Evolutionary conservation across 2,797 vertebrate species (phyloP).

Genomic region (Astyanax mexicanus): DNA sequence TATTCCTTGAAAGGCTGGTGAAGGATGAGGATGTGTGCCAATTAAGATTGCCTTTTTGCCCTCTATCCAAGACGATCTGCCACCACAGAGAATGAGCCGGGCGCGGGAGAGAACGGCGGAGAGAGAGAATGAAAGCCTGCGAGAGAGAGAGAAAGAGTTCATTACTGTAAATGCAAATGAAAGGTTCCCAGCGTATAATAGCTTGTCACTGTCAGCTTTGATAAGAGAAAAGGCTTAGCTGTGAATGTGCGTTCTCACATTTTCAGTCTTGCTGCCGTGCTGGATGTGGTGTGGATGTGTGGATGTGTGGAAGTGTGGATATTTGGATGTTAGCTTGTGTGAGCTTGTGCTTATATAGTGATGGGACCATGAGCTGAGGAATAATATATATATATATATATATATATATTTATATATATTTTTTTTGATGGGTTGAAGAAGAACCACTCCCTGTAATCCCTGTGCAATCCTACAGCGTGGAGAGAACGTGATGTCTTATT

Average conservation of each 20-base stretch:
- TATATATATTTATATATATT: too few species aligned
- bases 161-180: constrained; percentile 78
- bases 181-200: constrained; percentile 64
- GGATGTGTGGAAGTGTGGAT: too few species aligned
- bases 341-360: constrained; percentile 6
- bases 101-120: constrained; percentile 61
- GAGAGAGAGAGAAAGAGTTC: constrained; percentile 63
- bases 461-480: constrained; percentile 25
- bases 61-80: constrained; percentile 69
- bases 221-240: constrained; percentile 64
- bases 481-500: constrained; percentile 43
- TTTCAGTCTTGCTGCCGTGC: constrained; percentile 19
- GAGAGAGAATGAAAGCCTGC: constrained; percentile 57
- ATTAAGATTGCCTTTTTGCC: constrained; percentile 79
- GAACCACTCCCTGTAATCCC: constrained; percentile 37
- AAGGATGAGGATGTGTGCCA: constrained; percentile 70
- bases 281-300: constrained; percentile 10
- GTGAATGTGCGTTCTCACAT: constrained; percentile 39
- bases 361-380: constrained; percentile 31
- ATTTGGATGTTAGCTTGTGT: too few species aligned
- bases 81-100: constrained; percentile 49
- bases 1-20: constrained; percentile 65
- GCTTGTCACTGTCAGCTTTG: constrained; percentile 69
- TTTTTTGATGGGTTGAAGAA: constrained; percentile 43
- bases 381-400: constrained; percentile 42